A percentile compares a stretch with the other conserved stretches of the same genome.
These are phyloP conservation scores for Phrixothrix hirtus DNA, from an alignment of 2,888 invertebrate species.

Conservation along the genomic window DNA sequence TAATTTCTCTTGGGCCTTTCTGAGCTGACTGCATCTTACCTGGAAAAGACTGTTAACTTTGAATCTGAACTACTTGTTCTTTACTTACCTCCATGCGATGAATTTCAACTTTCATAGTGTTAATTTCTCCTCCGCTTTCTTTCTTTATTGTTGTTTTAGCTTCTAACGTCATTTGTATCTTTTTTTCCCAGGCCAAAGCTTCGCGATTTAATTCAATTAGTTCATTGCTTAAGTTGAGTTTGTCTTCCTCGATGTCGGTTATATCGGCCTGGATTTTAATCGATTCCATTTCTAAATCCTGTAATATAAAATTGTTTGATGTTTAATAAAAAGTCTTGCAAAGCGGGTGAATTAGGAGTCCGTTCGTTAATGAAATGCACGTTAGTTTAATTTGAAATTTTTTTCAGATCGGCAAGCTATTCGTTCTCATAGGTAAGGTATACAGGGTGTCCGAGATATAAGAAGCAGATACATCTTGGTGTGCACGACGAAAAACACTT, in stretches of 20 bases:
- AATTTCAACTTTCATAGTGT: conserved; percentile 78
- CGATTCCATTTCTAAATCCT: conserved; percentile 72
- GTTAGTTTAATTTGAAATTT: too few species aligned
- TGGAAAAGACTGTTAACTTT: conserved; percentile 28
- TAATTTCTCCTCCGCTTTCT: conserved; percentile 73
- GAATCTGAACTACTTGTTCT: neutral
- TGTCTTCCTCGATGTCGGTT: conserved; percentile 67
- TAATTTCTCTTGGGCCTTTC: conserved; percentile 63
- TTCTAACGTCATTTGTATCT: conserved; percentile 73
- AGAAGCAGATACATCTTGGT: too few species aligned
- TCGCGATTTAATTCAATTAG: conserved; percentile 67
- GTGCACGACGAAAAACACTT: too few species aligned
- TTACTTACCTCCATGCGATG: conserved; percentile 76
- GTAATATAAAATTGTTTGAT: conserved; percentile 20
- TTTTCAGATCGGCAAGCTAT: too few species aligned
- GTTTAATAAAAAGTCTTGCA: too few species aligned
- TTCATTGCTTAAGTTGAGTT: conserved; percentile 66
- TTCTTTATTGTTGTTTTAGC: conserved; percentile 69
- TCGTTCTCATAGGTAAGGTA: too few species aligned
- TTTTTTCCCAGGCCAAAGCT: conserved; percentile 80
- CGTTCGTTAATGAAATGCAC: too few species aligned
- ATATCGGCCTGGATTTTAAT: conserved; percentile 71
- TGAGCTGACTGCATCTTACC: conserved; percentile 58
- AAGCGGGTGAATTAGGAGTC: too few species aligned
- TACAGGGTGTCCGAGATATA: too few species aligned